Base-by-base conservation (phyloP, 2,113 vertebrate genomes). In the Lepus timidus region DNA sequence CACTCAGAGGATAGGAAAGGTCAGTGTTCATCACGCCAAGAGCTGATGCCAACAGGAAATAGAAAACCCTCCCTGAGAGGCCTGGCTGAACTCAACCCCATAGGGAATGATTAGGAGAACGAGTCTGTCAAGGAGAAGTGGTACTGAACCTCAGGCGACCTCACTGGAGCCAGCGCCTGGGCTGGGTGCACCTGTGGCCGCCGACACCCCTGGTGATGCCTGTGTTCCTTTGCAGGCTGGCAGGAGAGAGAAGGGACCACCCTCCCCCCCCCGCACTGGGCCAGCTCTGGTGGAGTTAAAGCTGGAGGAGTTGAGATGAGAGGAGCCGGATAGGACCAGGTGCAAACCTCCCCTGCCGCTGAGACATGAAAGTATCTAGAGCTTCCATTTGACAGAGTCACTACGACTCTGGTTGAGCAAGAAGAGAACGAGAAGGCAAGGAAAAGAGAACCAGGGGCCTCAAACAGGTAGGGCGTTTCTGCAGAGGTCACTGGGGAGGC, bases 291-390 rank as follows among this genome's bases (percentile, higher is more conserved):
- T 9, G 52, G 61, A 81, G 29, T 86, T 67, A 23, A 17, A 62
- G 87, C 7, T 14, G 7, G 13, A 33, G 33, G 62, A 13, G 27
- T 1, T 58, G 55, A 82, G 75, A 16, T 0, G 3, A 14, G 52
- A 85, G 49, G 81, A 62, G 88, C 6, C 51, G 62, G 23, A 55
- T 31, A 14, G 67, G 65, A n/a, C 70, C 44, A 36, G 11, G 29
- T 70, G n/a, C 5, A 22, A 61, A 22, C 78, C 93, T 89, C 20
- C 10, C 22, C 25, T 33, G 39, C 13, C 44, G 51, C 1, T 0
- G 70, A 85, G 84, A 89, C 91, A 68, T 44, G 17, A 80, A 95
- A 84, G 49, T 58, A 85, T 65, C 67, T 51, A 25, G 83, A 61
- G 22, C 33, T 95, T 79, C 29, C 44, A 7, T 79, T 68, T 94